Evolutionary conservation across 1,140 invertebrate genomes (phyloP), one percentile per base, ranked within the genome.

Genomic region (Agrypnia vestita): DNA sequence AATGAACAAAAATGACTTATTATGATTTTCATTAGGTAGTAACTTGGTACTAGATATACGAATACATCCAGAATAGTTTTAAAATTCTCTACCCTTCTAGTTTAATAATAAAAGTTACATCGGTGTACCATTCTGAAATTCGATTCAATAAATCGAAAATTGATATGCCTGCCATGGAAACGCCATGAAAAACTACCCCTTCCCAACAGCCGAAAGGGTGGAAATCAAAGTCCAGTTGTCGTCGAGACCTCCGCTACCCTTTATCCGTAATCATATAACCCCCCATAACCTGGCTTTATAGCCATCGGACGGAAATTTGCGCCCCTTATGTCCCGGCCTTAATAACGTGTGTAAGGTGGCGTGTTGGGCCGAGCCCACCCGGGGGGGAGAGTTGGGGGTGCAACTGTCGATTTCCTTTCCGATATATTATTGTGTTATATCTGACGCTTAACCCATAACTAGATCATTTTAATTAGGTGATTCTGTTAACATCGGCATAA

Each of bases 251-350:
- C 43, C 62, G 56, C 64, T 44, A 67, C 81, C 74, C 79, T 82
- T 78, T 51, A 73, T 73, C 44, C 82, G 79, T 83, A 83, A 83
- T 83, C 82, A 83, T 83, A 83, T 83, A 83, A 83, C 80, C 76
- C 82, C 69, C 76, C 71, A 81, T 82, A 82, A 79, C 81, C 78
- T 77, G 79, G 76, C 80, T 83, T 83, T 83, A 83, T 83, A 79
- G 77, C 79, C 76, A 76, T 78, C 80, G 81, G 81, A 77, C 81
- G 81, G 78, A 80, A 80, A 78, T 82, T 80, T 78, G 69, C 81
- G 75, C 71, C 75, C 81, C 55, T 77, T 77, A 76, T 61, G 55
- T 43, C 78, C 74, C 46, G 74, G 55, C 78, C 76, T 51, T 62
- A 78, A 76, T 76, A 76, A 76, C 74, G 74, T 76, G 74, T 78